These are phyloP conservation scores for Tholera decimalis DNA, from an alignment of 2,888 invertebrate genomes.

Conservation along the genomic window DNA sequence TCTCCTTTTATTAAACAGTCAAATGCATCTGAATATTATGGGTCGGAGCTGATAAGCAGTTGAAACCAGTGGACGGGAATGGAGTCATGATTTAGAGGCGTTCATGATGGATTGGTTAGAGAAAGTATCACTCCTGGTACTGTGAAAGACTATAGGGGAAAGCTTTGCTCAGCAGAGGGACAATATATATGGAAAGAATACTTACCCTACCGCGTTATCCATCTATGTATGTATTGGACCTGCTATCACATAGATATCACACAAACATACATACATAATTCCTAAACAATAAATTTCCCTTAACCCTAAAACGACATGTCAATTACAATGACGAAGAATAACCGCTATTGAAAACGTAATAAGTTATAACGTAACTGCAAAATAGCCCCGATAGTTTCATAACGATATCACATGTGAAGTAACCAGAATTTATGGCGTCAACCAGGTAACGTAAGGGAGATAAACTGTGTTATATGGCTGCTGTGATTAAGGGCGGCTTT, in stretches of 20 bases:
- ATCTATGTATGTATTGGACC: no score
- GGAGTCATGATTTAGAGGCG: no score
- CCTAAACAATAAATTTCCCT: background rate
- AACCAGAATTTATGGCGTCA: conserved; percentile 51
- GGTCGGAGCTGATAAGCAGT: no score
- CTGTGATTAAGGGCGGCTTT: conserved; percentile 40
- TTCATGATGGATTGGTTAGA: no score
- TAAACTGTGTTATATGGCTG: conserved; percentile 50
- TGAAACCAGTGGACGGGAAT: no score
- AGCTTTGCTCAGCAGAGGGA: no score
- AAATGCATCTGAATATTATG: no score
- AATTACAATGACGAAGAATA: conserved; percentile 2
- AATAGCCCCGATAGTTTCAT: conserved; percentile 41
- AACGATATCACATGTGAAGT: conserved; percentile 42
- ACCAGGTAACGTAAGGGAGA: conserved; percentile 46
- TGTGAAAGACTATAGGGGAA: no score
- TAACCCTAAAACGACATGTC: background rate
- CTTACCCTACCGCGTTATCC: no score
- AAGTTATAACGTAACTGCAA: conserved; percentile 11
- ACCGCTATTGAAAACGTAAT: conserved; percentile 8
- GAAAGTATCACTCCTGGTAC: no score
- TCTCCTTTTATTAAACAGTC: no score
- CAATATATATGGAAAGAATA: no score
- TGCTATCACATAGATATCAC: background rate
- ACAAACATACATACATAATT: background rate